Base-by-base conservation (phyloP, 2,888 invertebrate species). In the Aplocera efformata region DNA sequence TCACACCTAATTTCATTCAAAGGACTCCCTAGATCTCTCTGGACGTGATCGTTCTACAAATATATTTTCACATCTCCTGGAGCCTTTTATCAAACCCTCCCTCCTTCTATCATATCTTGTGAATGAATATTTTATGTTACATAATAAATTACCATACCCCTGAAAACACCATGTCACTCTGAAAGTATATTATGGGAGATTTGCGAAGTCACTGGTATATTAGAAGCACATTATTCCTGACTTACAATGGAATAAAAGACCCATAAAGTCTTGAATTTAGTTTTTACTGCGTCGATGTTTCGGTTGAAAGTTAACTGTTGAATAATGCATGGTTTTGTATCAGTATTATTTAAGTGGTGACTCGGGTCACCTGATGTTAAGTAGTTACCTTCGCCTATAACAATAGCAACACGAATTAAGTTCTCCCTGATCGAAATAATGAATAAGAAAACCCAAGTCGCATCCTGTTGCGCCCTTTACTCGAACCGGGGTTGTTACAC, bases 201-300 rank as follows among this genome's bases (percentile, higher is more conserved):
- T 52, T 48, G 47, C 56, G 48, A 32, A 61, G 63, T 67, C 67
- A 67, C 47, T 44, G 51, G 48, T 56, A 59, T 63, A 63, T 67
- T 63, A 65, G 59, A 50, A 57, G 50, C 56, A 58, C 59, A 63
- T 67, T 64, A 64, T 55, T 62, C 58, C 56, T 56, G 51, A 62
- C 62, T 56, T 51, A 64, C 60, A 62, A 64, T 58, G 45, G 58
- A 43, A 54, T 57, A 56, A 45, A 51, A 53, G 52, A 53, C 53
- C 52, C 56, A 60, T 53, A 50, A 17, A 3, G 9, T 8, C 1
- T 8, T 8, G 4, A 25, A 25, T 25, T 25, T 5, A 25, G 25
- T 25, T 25, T 23, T 25, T 10, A 25, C 8, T 10, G 9, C 13
- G 2, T 17, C 2, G 5, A 17, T 17, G n/a, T n/a, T n/a, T n/a